Evolutionary conservation across 2,888 invertebrate genomes (phyloP), one percentile per base, ranked within the genome.

Genomic region (Eilema griseolum): DNA sequence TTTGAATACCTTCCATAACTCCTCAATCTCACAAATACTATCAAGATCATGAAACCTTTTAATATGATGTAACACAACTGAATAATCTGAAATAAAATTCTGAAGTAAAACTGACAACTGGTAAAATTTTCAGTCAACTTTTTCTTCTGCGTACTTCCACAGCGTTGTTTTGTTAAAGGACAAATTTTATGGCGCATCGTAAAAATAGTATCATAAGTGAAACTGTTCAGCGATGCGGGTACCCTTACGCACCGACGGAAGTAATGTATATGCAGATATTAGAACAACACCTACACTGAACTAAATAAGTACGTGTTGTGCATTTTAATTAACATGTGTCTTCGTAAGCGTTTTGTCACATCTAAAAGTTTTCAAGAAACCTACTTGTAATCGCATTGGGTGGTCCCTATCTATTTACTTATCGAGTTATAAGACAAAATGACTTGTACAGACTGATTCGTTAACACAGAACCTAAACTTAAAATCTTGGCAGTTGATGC

Each of bases 211-310:
- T 83, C 82, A 84, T 82, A 81, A 89, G 89, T 88, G 90, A 88
- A 90, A 90, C 87, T 84, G 79, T 82, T 77, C 62, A 71, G 80
- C 75, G 69, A 94, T 95, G 93, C 94, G 94, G 94, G 94, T 86
- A 86, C 94, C 94, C 93, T 85, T 89, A 93, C 88, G 66, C 75
- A 63, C 73, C 86, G 86, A 82, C 93, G 94, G 94, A 95, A 95
- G 93, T 89, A 85, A 86, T 89, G 85, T 88, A 81, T 85, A 88
- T 85, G 88, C 86, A 73, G 83, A 82, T 84, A 86, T 86, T 83
- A 89, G 91, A 90, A 90, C 89, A 87, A 85, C 85, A 85, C 84
- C 87, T 87, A 86, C 85, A 88, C 86, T 89, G 85, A 86, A 88
- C 87, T 87, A 86, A 85, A 90, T 91, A 86, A 81, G 81, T 84